A percentile compares a stretch with the other conserved stretches of the same genome.
Evolutionary conservation across 2,888 invertebrate genomes (phyloP).

Genomic region (Caenorhabditis sp.): DNA sequence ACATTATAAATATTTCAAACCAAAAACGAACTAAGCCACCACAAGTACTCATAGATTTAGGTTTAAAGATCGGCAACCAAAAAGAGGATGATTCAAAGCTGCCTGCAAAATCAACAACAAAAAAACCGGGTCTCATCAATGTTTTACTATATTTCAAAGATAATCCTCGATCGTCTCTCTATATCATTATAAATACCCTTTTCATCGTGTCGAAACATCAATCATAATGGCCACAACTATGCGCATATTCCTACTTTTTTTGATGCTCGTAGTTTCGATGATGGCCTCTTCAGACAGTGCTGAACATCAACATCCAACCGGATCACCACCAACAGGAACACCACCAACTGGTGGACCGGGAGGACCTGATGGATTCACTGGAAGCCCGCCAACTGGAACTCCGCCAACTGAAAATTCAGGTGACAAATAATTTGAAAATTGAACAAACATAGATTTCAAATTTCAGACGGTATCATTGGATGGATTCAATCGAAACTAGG

Average conservation of each 20-base stretch:
- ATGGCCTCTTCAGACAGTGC: background rate
- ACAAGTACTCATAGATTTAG: no score
- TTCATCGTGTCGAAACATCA: background rate
- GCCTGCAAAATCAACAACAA: background rate
- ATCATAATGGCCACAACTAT: background rate
- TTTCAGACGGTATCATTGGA: conserved; percentile 31
- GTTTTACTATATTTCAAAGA: background rate
- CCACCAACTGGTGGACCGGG: conserved; percentile 7
- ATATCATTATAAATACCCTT: background rate
- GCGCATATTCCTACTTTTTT: background rate
- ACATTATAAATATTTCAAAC: no score
- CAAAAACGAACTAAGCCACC: no score
- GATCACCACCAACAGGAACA: conserved; percentile 9
- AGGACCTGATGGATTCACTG: background rate
- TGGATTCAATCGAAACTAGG: conserved; percentile 38
- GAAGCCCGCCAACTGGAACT: conserved; percentile 13
- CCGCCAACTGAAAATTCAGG: conserved; percentile 10
- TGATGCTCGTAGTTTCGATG: background rate
- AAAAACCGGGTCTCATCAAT: conserved; percentile 10
- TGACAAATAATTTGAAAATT: no score
- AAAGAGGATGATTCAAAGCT: background rate
- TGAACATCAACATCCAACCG: background rate
- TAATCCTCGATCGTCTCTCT: conserved; percentile 5
- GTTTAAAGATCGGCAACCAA: background rate
- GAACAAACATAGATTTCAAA: background rate